Base-by-base conservation (phyloP, 2,113 vertebrate species). In the Otis tarda region DNA sequence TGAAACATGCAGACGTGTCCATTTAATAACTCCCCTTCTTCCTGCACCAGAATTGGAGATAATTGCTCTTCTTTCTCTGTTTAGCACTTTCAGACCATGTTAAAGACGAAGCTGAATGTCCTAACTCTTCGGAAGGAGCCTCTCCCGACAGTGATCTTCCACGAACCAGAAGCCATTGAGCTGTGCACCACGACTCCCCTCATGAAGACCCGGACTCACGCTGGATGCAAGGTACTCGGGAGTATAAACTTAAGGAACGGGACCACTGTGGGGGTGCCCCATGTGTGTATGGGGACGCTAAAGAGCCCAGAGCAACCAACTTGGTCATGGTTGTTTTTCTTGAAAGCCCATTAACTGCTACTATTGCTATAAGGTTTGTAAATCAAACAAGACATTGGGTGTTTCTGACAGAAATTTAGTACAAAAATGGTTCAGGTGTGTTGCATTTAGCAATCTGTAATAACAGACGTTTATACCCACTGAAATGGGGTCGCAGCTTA, bases 21-120 rank as follows among this genome's bases (percentile, higher is more conserved):
- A 84, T 49, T 28, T 77, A 41, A 59, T 87, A 45, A 49, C 23
- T 87, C 75, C 45, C 3, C 53, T 49, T 80, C 94, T 90, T 79
- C 41, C 41, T 95, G 57, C 28, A 25, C 21, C 50, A 35, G 43
- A 81, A 68, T 33, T 83, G 41, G 77, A 73, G 52, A 43, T 94
- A 90, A 93, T 83, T 87, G 43, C 30, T 94, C 94, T 94, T 97
- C 57, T 95, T 89, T 91, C 52, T 97, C 39, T 94, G 78, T 97
- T 90, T 96, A 99, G 99, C 99, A 99, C 98, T 99, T 99, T 97
- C 99, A 99, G 98, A 99, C 98, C 97, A 99, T 99, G 99, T 97
- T 99, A 98, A 99, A 99, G 98, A 99, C 99, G 35, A 99, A 99
- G 97, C 76, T 99, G 94, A 99, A 99, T 97, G 99, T 99, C 97